These are phyloP conservation scores for Anoura caudifer DNA, from an alignment of 2,113 vertebrate genomes.

Conservation along the genomic window DNA sequence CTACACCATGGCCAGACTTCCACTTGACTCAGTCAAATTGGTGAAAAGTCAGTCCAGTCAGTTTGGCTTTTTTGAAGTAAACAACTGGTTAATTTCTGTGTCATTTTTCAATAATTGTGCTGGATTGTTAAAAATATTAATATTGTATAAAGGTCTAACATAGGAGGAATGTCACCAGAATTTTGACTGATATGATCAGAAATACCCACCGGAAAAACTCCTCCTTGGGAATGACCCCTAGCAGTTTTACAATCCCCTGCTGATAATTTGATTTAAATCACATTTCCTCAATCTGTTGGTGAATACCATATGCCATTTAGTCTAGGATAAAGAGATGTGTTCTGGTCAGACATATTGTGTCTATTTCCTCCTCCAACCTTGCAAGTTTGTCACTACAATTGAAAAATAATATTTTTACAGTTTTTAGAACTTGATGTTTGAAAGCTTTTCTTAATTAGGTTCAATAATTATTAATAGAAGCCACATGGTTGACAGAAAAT, in stretches of 20 bases:
- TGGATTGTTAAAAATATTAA: not conserved
- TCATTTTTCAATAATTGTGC: not conserved
- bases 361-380: not conserved
- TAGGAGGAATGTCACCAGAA: not conserved
- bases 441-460: slow-evolving; percentile 7
- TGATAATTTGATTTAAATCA: slow-evolving; percentile 67
- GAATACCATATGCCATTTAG: slow-evolving; percentile 31
- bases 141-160: not conserved
- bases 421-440: slow-evolving; percentile 18
- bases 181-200: not conserved
- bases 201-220: slow-evolving; percentile 7
- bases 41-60: not conserved
- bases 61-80: not conserved
- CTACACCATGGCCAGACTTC: not conserved
- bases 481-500: not conserved
- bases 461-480: slow-evolving; percentile 38
- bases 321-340: not conserved
- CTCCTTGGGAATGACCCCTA: slow-evolving; percentile 47
- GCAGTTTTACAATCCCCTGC: slow-evolving; percentile 29
- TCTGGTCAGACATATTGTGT: slow-evolving; percentile 25
- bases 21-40: not conserved
- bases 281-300: slow-evolving; percentile 60
- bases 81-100: not conserved
- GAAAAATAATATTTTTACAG: not conserved
- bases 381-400: not conserved